Evolutionary conservation across 2,113 vertebrate genomes (phyloP).

Genomic region (Conger conger): DNA sequence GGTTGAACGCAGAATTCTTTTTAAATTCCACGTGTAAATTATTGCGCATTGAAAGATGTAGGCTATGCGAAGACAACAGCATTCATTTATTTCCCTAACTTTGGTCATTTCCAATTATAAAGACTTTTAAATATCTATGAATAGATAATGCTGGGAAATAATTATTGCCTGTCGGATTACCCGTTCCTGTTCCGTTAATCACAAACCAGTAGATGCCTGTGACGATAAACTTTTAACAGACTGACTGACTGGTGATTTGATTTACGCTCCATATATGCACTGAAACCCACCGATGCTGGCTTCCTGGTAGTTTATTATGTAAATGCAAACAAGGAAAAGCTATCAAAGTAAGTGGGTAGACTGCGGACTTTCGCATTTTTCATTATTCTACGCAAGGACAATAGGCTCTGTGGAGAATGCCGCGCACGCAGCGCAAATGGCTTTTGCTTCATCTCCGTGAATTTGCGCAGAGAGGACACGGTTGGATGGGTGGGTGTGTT

Average conservation of each 20-base stretch:
- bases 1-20: not conserved
- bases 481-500: not conserved
- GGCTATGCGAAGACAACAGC: too few relatives aligned
- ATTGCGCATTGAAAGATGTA: too few relatives aligned
- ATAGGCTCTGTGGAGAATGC: constrained; percentile 28
- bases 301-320: not conserved
- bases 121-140: not conserved
- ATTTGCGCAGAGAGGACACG: constrained; percentile 26
- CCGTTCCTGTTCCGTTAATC: not conserved
- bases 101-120: not conserved
- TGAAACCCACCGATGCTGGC: not conserved
- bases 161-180: not conserved
- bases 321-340: constrained; percentile 25
- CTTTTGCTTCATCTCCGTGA: not conserved
- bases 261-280: not conserved
- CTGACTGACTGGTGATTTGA: not conserved
- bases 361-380: constrained; percentile 23
- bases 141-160: not conserved
- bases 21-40: too few relatives aligned
- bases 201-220: not conserved
- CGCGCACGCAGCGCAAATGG: constrained; percentile 27
- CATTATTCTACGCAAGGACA: constrained; percentile 15
- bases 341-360: constrained; percentile 33
- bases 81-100: not conserved
- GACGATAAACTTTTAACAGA: not conserved